Evolutionary conservation across 2,113 vertebrate genomes (phyloP).

Genomic region (Oophaga pumilio): DNA sequence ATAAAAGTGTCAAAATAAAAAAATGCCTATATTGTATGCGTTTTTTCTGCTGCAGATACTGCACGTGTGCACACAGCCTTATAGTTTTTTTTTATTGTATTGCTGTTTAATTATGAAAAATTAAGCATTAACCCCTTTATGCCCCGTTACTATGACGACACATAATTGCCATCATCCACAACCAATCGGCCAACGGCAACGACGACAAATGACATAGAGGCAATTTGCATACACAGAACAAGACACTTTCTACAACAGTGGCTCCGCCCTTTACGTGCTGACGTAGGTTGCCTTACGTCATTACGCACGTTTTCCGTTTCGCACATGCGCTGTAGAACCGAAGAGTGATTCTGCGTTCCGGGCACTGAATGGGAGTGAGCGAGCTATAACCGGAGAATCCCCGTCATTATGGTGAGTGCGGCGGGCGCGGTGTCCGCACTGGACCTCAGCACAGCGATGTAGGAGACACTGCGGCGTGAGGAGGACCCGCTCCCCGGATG

Average conservation of each 20-base stretch:
- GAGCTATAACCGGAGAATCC: not conserved
- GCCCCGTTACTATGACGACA: too few relatives aligned
- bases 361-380: not conserved
- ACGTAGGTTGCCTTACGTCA: not conserved
- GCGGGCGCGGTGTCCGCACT: not conserved
- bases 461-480: not conserved
- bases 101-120: too few relatives aligned
- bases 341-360: not conserved
- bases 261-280: not conserved
- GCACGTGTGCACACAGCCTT: too few relatives aligned
- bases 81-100: too few relatives aligned
- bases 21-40: too few relatives aligned
- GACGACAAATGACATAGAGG: too few relatives aligned
- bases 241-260: not conserved
- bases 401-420: slow-evolving; percentile 35
- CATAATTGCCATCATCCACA: too few relatives aligned
- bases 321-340: not conserved
- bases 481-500: not conserved
- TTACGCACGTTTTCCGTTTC: too few relatives aligned
- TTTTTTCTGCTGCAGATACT: too few relatives aligned
- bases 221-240: too few relatives aligned
- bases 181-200: not conserved
- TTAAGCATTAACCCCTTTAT: too few relatives aligned
- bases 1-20: too few relatives aligned
- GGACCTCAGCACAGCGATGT: not conserved